These are phyloP conservation scores for Haliaeetus leucogaster DNA, from an alignment of 2,113 vertebrate genomes.

Conservation along the genomic window DNA sequence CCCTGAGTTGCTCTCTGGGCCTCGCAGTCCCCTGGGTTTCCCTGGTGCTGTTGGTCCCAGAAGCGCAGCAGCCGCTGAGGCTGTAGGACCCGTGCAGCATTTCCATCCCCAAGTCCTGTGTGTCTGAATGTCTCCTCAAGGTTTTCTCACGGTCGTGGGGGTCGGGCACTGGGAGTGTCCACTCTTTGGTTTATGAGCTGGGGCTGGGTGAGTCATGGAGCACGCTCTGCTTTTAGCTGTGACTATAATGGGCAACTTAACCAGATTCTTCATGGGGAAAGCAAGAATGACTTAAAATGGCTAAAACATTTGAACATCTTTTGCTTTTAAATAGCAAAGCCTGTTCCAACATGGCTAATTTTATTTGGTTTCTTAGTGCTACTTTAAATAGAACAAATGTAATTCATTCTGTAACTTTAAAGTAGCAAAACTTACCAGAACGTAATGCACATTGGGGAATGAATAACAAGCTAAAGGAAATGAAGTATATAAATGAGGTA, in stretches of 20 bases:
- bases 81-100: accelerated
- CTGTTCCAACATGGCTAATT: not conserved
- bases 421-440: not conserved
- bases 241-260: not conserved
- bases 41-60: not conserved
- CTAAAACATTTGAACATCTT: slow-evolving; percentile 31
- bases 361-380: not conserved
- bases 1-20: not conserved
- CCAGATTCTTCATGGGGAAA: not conserved
- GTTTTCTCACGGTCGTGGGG: not conserved
- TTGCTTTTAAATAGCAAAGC: slow-evolving; percentile 41
- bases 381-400: slow-evolving; percentile 3
- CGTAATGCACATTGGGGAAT: not conserved
- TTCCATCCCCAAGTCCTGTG: not conserved
- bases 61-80: not conserved
- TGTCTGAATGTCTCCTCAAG: not conserved
- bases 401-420: not conserved
- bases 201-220: not conserved
- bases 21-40: accelerated
- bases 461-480: not conserved
- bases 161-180: not conserved
- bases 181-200: not conserved
- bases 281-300: slow-evolving; percentile 54
- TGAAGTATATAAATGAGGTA: not conserved
- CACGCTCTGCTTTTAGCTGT: slow-evolving; percentile 25